phyloP scores from a whole-genome alignment of 2,888 invertebrate species.

The Syritta pipiens region DNA sequence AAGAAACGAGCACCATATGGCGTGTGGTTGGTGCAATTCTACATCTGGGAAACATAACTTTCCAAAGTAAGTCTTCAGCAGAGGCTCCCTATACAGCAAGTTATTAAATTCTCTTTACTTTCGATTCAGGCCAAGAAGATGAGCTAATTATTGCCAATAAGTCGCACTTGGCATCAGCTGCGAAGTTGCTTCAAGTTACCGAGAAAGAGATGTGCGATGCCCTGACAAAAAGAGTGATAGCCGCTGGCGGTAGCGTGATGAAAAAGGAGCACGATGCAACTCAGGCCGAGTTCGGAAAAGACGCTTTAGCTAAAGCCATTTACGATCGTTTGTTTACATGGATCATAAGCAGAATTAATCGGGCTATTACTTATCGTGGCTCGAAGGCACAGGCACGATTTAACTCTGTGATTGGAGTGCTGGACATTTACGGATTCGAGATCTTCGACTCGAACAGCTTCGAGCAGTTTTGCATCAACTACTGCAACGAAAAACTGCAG shows the following conservation, averaged over 20 bases:
- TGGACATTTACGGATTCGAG: slow-evolving; percentile 99
- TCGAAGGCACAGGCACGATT: slow-evolving; percentile 75
- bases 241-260: slow-evolving; percentile 95
- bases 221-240: slow-evolving; percentile 92
- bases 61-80: slow-evolving; percentile 74
- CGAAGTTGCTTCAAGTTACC: slow-evolving; percentile 84
- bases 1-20: slow-evolving; percentile 93
- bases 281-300: slow-evolving; percentile 92
- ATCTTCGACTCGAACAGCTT: slow-evolving; percentile 98
- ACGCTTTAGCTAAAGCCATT: slow-evolving; percentile 95
- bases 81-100: background rate
- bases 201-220: slow-evolving; percentile 86
- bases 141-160: slow-evolving; percentile 82
- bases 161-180: slow-evolving; percentile 82
- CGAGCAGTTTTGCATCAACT: slow-evolving; percentile 99
- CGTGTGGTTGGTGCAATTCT: slow-evolving; percentile 93
- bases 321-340: slow-evolving; percentile 97
- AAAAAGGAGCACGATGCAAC: slow-evolving; percentile 91
- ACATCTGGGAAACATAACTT: slow-evolving; percentile 84
- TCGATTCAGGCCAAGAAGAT: slow-evolving; percentile 84
- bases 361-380: slow-evolving; percentile 89
- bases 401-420: slow-evolving; percentile 85
- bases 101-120: background rate
- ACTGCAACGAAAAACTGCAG: slow-evolving; percentile 98
- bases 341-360: slow-evolving; percentile 95